phyloP scores from a whole-genome alignment of 2,113 vertebrate species.

The Psettodes erumei region DNA sequence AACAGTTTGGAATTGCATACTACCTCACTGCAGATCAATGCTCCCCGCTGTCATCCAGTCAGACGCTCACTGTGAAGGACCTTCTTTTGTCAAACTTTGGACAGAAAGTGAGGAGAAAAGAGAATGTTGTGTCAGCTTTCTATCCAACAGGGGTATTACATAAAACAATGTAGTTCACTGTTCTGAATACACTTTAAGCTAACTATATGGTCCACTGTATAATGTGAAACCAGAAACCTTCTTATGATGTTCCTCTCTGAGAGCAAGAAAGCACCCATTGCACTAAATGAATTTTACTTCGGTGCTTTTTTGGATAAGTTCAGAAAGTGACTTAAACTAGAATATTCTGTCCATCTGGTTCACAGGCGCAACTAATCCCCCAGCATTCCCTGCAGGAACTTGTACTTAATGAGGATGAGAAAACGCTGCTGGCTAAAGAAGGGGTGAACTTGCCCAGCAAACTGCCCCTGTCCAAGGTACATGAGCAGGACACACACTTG shows the following conservation, averaged over 20 bases:
- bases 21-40: constrained; percentile 25
- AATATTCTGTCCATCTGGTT: constrained; percentile 53
- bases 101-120: constrained; percentile 83
- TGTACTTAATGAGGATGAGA: constrained; percentile 93
- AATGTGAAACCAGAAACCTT: too few relatives aligned
- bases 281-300: neutral
- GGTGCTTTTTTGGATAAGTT: constrained; percentile 8
- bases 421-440: constrained; percentile 93
- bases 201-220: neutral
- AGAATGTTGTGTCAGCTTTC: neutral
- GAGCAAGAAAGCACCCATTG: neutral
- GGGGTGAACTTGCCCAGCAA: constrained; percentile 88
- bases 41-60: neutral
- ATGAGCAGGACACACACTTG: neutral
- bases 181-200: neutral
- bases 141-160: neutral
- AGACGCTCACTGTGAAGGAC: constrained; percentile 90
- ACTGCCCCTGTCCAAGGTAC: constrained; percentile 94
- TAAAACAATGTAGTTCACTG: neutral
- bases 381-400: constrained; percentile 86
- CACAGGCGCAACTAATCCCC: constrained; percentile 64
- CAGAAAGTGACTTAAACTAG: constrained; percentile 5
- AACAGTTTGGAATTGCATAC: constrained; percentile 63
- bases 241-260: neutral
- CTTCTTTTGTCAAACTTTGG: constrained; percentile 86